phyloP scores from a whole-genome alignment of 2,797 vertebrate species.

The Phyllotis vaccarum region DNA sequence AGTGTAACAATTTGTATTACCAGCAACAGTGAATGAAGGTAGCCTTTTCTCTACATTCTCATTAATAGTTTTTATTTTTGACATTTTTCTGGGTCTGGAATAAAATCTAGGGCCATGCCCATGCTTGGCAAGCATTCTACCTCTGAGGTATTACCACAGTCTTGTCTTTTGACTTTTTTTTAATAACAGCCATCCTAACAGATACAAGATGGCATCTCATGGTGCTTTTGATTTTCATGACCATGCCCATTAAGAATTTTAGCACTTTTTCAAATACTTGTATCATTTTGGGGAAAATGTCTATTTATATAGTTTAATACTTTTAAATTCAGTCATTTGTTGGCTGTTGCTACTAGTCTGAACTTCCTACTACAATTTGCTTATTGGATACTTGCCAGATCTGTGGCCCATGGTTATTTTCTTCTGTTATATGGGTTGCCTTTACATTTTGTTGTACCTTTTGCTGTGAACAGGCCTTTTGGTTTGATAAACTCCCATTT shows the following conservation, averaged over 20 bases:
- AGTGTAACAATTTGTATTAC: not conserved
- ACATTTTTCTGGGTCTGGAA: not conserved
- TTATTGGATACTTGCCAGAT: not conserved
- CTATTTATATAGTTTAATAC: not conserved
- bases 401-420: not conserved
- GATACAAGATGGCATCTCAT: not conserved
- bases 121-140: not conserved
- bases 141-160: not conserved
- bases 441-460: not conserved
- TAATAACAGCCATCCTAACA: not conserved
- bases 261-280: not conserved
- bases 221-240: not conserved
- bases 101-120: not conserved
- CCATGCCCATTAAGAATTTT: not conserved
- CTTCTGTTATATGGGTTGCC: not conserved
- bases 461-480: not conserved
- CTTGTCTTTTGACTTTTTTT: not conserved
- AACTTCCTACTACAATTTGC: not conserved
- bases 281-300: not conserved
- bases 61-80: conserved; percentile 4
- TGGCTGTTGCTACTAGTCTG: not conserved
- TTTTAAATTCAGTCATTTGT: not conserved
- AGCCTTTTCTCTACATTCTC: not conserved
- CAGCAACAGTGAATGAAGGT: not conserved
- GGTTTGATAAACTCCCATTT: not conserved